Evolutionary conservation across 2,797 vertebrate genomes (phyloP).

Genomic region (Micropoecilia bifurca): DNA sequence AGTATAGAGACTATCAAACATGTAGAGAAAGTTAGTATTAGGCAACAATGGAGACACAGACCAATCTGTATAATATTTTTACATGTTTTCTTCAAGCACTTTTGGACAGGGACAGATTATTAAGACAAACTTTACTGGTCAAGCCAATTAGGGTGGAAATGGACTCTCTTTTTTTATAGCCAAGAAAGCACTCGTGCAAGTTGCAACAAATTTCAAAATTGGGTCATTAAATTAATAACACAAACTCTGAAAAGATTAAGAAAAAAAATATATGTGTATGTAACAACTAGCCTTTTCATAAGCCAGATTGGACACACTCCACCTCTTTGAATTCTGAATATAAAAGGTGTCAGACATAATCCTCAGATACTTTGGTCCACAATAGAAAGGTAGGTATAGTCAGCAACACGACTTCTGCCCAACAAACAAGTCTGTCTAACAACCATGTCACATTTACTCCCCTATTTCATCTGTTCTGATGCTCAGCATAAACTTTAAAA

Average conservation of each 20-base stretch:
- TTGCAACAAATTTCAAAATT: background rate
- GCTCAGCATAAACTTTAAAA: background rate
- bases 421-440: background rate
- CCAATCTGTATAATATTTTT: background rate
- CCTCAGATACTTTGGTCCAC: background rate
- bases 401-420: too few relatives aligned
- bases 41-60: background rate
- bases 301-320: background rate
- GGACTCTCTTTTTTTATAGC: conserved; percentile 24
- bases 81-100: conserved; percentile 34
- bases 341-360: background rate
- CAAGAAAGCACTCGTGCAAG: conserved; percentile 62
- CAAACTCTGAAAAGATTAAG: background rate
- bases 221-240: background rate
- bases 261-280: background rate
- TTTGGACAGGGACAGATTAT: conserved; percentile 11
- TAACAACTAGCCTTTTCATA: background rate
- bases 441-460: background rate
- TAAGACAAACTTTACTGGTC: background rate
- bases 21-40: conserved; percentile 36
- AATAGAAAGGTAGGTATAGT: too few relatives aligned
- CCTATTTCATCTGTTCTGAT: background rate
- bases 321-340: background rate
- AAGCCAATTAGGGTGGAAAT: background rate
- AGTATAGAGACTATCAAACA: conserved; percentile 40